Conservation (phyloP, 2,888 invertebrate genomes). For the Agrotis segetum region DNA sequence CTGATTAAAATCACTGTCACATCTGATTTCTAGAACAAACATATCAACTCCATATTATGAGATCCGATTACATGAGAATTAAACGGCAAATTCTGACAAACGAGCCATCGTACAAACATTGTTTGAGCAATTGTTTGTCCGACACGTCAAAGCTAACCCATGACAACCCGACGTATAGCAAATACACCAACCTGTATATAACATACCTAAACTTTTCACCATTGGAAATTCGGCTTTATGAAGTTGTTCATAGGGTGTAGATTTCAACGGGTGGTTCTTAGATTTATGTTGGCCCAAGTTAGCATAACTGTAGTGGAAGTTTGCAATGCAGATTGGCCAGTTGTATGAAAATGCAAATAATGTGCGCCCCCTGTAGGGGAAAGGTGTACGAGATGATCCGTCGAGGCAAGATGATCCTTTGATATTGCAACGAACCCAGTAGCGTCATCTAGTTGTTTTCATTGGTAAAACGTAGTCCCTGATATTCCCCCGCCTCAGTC, state of each 20-base stretch:
- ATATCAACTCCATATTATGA: conserved; percentile 48
- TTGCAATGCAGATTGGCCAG: conserved; percentile 87
- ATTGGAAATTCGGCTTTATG: conserved; percentile 16
- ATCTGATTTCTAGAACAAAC: conserved; percentile 47
- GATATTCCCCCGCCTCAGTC: too few species aligned
- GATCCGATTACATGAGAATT: conserved; percentile 64
- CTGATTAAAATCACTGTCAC: conserved; percentile 39
- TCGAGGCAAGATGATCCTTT: too few species aligned
- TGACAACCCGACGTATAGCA: conserved; percentile 75
- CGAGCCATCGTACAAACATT: conserved; percentile 65
- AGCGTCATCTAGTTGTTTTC: too few species aligned
- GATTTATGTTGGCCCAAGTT: conserved; percentile 69
- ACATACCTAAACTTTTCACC: conserved; percentile 9
- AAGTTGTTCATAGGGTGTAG: fast-evolving
- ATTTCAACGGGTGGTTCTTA: conserved; percentile 27
- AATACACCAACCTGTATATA: conserved; percentile 58
- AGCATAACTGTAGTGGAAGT: conserved; percentile 79
- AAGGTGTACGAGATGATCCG: too few species aligned
- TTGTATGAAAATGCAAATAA: conserved; percentile 87
- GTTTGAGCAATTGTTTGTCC: conserved; percentile 78
- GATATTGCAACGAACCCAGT: too few species aligned
- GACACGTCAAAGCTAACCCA: conserved; percentile 80
- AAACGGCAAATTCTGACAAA: conserved; percentile 66
- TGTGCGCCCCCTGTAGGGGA: conserved; percentile 73
- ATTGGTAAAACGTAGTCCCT: too few species aligned